phyloP scores from a whole-genome alignment of 2,888 invertebrate species.

The Alviniconcha strummeri region DNA sequence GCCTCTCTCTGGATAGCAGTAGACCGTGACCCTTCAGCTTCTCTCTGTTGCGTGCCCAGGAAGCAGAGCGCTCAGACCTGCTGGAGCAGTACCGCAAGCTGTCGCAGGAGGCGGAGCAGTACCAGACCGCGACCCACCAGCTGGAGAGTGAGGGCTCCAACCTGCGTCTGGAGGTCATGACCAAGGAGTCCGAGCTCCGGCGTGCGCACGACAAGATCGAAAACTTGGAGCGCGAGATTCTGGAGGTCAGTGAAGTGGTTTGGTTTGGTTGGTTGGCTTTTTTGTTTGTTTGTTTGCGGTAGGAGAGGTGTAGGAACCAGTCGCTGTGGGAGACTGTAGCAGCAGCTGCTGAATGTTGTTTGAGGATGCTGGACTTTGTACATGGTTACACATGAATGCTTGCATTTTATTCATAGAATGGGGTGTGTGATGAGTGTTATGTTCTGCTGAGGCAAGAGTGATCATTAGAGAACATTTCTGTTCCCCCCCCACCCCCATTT shows the following conservation, averaged over 20 bases:
- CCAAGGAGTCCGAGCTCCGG: slow-evolving; percentile 70
- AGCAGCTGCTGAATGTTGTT: too few relatives aligned
- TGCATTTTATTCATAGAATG: too few relatives aligned
- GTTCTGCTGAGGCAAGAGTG: too few relatives aligned
- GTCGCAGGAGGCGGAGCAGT: slow-evolving; percentile 70
- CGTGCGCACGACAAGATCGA: slow-evolving; percentile 68
- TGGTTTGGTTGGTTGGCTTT: background rate
- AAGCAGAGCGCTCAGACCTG: slow-evolving; percentile 69
- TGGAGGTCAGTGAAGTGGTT: slow-evolving; percentile 56
- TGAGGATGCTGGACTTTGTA: too few relatives aligned
- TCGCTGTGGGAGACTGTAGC: too few relatives aligned
- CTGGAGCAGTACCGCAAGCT: slow-evolving; percentile 72
- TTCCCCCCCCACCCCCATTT: too few relatives aligned
- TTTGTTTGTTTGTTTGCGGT: background rate
- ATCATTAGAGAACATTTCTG: too few relatives aligned
- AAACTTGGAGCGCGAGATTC: slow-evolving; percentile 66
- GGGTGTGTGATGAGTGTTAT: too few relatives aligned
- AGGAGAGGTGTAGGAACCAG: background rate
- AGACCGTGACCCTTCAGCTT: too few relatives aligned
- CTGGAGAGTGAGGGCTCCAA: slow-evolving; percentile 73
- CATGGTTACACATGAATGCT: too few relatives aligned
- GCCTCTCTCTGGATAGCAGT: too few relatives aligned
- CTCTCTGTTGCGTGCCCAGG: slow-evolving; percentile 51
- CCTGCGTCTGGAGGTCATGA: slow-evolving; percentile 71
- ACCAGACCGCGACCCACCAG: slow-evolving; percentile 70